Conservation (phyloP, 2,113 vertebrate species). For the Notarius quadriscutis region DNA sequence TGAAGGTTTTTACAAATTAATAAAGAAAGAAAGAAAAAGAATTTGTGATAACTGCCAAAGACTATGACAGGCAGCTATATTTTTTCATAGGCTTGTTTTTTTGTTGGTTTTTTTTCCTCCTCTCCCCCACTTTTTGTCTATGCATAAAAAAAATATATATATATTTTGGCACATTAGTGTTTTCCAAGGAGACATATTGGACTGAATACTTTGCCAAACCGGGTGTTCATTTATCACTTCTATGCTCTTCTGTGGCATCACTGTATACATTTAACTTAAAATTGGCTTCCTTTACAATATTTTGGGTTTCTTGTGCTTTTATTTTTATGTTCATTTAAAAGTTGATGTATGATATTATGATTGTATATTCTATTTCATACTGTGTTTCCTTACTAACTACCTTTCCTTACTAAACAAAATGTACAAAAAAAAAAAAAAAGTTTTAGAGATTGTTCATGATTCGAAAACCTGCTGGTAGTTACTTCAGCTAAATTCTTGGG, state of each 20-base stretch:
- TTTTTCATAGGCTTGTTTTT: neutral
- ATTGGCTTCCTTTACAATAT: constrained; percentile 4
- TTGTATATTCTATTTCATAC: constrained; percentile 10
- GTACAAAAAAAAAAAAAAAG: neutral
- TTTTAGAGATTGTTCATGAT: neutral
- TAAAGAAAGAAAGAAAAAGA: constrained; percentile 43
- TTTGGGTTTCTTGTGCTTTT: neutral
- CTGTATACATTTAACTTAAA: constrained; percentile 8
- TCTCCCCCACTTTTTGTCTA: neutral
- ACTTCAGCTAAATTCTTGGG: neutral
- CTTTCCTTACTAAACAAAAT: constrained; percentile 16
- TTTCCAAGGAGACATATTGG: neutral
- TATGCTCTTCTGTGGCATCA: neutral
- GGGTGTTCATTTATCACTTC: neutral
- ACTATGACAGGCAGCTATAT: constrained; percentile 16
- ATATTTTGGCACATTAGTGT: neutral
- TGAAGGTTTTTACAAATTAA: constrained; percentile 50
- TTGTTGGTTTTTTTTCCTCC: neutral
- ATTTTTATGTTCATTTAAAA: neutral
- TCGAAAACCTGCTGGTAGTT: neutral
- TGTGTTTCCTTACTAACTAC: constrained; percentile 1
- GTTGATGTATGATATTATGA: neutral
- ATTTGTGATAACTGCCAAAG: constrained; percentile 82
- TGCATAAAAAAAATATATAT: neutral
- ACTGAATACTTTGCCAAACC: neutral